Evolutionary conservation across 1,140 invertebrate species (phyloP), one percentile per base, ranked within the genome.

Genomic region (Drosophila varians): DNA sequence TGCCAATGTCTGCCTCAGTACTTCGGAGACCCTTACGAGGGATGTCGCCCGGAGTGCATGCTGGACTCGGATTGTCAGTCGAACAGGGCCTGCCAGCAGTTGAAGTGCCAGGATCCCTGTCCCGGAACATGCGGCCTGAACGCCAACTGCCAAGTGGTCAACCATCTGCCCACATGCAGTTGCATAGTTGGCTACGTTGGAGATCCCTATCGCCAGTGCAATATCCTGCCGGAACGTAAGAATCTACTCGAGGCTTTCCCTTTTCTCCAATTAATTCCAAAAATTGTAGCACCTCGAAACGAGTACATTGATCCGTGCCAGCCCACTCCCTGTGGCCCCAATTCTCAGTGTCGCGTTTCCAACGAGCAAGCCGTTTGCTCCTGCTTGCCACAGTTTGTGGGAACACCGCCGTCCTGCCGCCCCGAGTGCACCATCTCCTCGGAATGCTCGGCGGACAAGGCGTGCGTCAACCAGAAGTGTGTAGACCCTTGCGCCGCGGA

Each of bases 1-100:
- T 97, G 96, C 86, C 92, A 93, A 43, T 96, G 96, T 90, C 89
- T 94, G 9, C 91, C 93, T 1, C 94, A 95, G 25, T 96, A 95
- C 77, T 93, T 94, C 72, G 96, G 96, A 38, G 96, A 96, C 92
- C 96, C 95, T 3, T 96, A 96, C 70, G 94, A 95, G 80, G 94
- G 94, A 12, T 96, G 95, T 88, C 92, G 94, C 77, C 94, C 94
- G 3, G 94, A 95, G 87, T 95, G 94, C 76, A 83, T 94, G 3
- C 84, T 94, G 0, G 94, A 94, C 80, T 93, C 93, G 2, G 95
- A 96, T 75, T 96, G 95, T 79, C 91, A 94, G 6, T 92, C 94
- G 12, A 94, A 95, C 78, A 93, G 92, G 72, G 94, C 95, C 12
- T 96, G 95, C 76, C 93, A 95, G 49, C 92, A 93, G 74, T 93